phyloP scores from a whole-genome alignment of 2,888 invertebrate species.

The Nomada ruficornis region DNA sequence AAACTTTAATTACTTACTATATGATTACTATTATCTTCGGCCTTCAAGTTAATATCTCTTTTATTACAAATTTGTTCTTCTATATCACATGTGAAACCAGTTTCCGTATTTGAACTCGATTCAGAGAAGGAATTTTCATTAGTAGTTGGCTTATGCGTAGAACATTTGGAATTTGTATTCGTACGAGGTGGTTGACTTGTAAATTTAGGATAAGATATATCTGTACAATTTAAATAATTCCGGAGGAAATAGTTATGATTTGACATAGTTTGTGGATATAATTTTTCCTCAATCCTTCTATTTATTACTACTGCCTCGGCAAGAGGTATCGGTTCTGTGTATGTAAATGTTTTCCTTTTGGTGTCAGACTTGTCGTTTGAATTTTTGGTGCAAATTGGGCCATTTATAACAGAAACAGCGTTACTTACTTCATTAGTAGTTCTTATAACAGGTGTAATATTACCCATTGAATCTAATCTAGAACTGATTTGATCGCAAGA shows the following conservation, averaged over 20 bases:
- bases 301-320: constrained; percentile 81
- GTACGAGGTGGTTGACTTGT: constrained; percentile 22
- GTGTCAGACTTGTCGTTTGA: constrained; percentile 67
- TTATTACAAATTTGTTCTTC: constrained; percentile 15
- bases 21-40: constrained; percentile 5
- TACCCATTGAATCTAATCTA: constrained; percentile 77
- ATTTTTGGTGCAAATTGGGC: constrained; percentile 82
- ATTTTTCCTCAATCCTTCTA: constrained; percentile 80
- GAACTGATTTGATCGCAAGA: constrained; percentile 76
- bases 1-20: neutral
- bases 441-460: constrained; percentile 78
- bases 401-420: constrained; percentile 85
- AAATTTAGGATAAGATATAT: constrained; percentile 40
- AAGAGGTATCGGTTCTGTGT: constrained; percentile 80
- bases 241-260: constrained; percentile 75
- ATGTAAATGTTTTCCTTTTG: constrained; percentile 77
- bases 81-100: constrained; percentile 11
- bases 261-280: constrained; percentile 76
- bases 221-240: constrained; percentile 57
- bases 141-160: neutral
- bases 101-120: constrained; percentile 12
- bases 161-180: constrained; percentile 37
- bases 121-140: constrained; percentile 33
- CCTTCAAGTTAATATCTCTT: neutral
- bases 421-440: constrained; percentile 79